These are phyloP conservation scores for Coranthus polyacanthus DNA, from an alignment of 2,797 vertebrate genomes.

Conservation along the genomic window DNA sequence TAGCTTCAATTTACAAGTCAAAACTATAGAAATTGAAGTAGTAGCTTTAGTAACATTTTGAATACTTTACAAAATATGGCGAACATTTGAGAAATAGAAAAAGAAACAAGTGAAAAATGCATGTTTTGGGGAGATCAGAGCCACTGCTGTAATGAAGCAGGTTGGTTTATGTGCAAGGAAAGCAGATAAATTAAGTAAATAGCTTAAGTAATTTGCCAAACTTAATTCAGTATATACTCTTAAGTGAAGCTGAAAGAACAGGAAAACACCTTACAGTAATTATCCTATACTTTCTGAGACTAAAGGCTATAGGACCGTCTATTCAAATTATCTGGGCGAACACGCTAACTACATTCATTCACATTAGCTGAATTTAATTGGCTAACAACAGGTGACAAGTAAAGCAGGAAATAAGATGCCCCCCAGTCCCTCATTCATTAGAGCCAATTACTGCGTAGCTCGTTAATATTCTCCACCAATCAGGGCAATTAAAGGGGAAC, in stretches of 20 bases:
- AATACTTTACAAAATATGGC: no score
- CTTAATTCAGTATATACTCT: neutral
- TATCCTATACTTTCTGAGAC: conserved; percentile 10
- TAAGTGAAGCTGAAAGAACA: conserved; percentile 15
- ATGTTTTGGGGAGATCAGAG: no score
- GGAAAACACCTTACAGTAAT: conserved; percentile 26
- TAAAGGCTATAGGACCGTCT: conserved; percentile 35
- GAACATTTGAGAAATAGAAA: no score
- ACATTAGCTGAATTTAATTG: conserved; percentile 53
- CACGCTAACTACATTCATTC: conserved; percentile 47
- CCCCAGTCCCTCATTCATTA: conserved; percentile 66
- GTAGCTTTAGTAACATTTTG: no score
- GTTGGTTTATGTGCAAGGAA: neutral
- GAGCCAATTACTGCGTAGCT: conserved; percentile 69
- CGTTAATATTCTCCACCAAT: conserved; percentile 83
- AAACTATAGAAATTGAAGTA: no score
- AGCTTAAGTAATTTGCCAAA: neutral
- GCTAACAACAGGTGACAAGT: conserved; percentile 74
- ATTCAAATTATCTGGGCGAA: conserved; percentile 42
- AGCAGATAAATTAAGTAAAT: neutral
- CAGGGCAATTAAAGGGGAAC: conserved; percentile 70
- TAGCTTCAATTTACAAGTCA: no score
- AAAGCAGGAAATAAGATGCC: conserved; percentile 74
- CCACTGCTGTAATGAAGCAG: no score
- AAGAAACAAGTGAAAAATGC: no score